Evolutionary conservation across 1,140 invertebrate species (phyloP), one percentile per base, ranked within the genome.

Genomic region (Trissolcus basalis): DNA sequence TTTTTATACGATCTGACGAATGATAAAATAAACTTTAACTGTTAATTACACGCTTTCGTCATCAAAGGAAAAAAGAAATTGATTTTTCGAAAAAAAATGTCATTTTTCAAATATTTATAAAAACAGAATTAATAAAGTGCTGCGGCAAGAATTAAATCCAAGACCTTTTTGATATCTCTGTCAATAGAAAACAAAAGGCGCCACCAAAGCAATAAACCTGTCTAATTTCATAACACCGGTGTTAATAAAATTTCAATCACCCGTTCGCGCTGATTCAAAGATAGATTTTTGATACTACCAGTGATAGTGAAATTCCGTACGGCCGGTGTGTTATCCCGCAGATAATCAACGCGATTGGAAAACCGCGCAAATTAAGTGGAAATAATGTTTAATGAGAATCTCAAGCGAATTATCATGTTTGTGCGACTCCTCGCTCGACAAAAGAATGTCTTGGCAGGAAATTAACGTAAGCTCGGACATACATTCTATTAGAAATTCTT

Each of bases 341-440:
- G 50, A 72, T 69, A 50, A 78, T 78, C 64, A 43, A 4, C 41
- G 15, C 27, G 70, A 78, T 78, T 74, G 58, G 39, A 64, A 74
- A 78, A 78, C 59, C 65, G 60, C 55, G 70, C 70, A 78, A 78
- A 65, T 73, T 78, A 78, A 78, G 70, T 78, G 76, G 76, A 73
- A 78, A 74, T 74, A 70, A 78, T 72, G 53, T 64, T 60, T 71
- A 78, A 78, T 74, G 67, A 74, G 63, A 60, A 70, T 64, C 67
- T 65, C 27, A 15, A 43, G 60, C 27, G 65, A 73, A 69, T 73
- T 54, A 73, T 78, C 59, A 69, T 70, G 69, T 73, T 77, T 77
- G 41, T 19, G 55, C 56, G 73, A 56, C 64, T 69, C 49, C 19
- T 71, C 50, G 68, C 45, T 67, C 59, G 58, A 61, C 39, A 54